Percentiles rank a stretch among this genome's conserved stretches.
These are phyloP conservation scores for Cottoperca gobio DNA, from an alignment of 2,797 vertebrate genomes.

Conservation along the genomic window DNA sequence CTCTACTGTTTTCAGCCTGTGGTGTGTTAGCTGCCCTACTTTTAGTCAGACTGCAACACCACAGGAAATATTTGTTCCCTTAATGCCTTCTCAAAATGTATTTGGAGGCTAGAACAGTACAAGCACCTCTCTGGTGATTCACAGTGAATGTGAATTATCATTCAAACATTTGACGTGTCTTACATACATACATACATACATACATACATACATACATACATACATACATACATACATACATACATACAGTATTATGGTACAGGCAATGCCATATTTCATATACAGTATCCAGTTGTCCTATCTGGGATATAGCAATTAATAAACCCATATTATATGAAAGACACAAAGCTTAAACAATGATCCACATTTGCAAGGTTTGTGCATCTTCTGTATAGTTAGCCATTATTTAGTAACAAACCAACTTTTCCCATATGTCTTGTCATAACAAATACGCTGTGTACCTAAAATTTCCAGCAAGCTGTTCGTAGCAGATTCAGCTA, in stretches of 20 bases:
- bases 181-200: too few species aligned
- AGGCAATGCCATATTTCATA: not conserved
- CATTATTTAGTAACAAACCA: not conserved
- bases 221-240: too few species aligned
- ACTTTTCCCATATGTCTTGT: not conserved
- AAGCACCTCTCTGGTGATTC: not conserved
- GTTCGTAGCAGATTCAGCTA: not conserved
- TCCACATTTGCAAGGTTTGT: not conserved
- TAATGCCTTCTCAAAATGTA: conserved; percentile 38
- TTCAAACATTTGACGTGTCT: too few species aligned
- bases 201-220: too few species aligned
- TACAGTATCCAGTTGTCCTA: not conserved
- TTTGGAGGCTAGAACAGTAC: conserved; percentile 23
- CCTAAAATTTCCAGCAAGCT: not conserved
- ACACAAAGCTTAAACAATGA: not conserved
- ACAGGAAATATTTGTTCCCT: conserved; percentile 48
- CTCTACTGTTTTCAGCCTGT: conserved; percentile 46
- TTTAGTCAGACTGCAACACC: conserved; percentile 63
- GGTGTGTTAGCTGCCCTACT: conserved; percentile 70
- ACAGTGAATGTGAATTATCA: not conserved
- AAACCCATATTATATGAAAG: not conserved
- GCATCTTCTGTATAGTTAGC: not conserved
- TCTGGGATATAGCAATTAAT: not conserved
- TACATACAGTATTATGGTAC: too few species aligned
- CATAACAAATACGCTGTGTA: not conserved